Evolutionary conservation across 2,888 invertebrate species (phyloP), one percentile per base, ranked within the genome.

Genomic region (Megamerina dolium): DNA sequence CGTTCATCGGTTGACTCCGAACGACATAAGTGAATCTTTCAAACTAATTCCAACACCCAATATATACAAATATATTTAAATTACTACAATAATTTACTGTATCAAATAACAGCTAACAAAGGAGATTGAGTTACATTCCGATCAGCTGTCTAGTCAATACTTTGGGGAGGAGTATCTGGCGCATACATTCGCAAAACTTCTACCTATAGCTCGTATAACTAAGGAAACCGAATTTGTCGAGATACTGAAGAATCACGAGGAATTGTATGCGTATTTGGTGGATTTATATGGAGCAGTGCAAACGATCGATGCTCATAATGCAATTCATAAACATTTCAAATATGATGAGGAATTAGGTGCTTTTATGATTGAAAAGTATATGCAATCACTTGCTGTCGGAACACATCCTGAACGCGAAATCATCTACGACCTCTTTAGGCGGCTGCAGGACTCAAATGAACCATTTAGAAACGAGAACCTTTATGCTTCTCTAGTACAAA

Each of bases 231-330:
- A 82, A 29, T 51, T 69, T 69, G 8, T 78, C 76, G 59, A 72
- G 76, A 27, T 72, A 81, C 49, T 72, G 3, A 51, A 60, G 20
- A 30, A 51, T 1, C 49, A 58, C 14, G 29, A 58, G 18, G 43
- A 58, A 0, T 45, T 74, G 6, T 60, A 80, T 76, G 49, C 72
- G 5, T 84, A 85, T 62, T 58, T 89, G 6, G 75, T 82, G 37
- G 87, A 89, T 64, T 68, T 85, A 3, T 68, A 82, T 20, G 85
- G 83, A 1, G 81, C 83, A 1, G 76, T 82, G 0, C 85, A 86
- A 60, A 87, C 86, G 0, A 59, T 73, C 4, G 76, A 77, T 3
- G 76, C 83, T 0, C 83, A 87, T 61, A 74, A 77, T 50, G 85
- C 85, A 3, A 80, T 82, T 3, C 79, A 82, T 73, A 78, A 80